phyloP scores from a whole-genome alignment of 2,888 invertebrate species.

The Aspidapion aeneum region DNA sequence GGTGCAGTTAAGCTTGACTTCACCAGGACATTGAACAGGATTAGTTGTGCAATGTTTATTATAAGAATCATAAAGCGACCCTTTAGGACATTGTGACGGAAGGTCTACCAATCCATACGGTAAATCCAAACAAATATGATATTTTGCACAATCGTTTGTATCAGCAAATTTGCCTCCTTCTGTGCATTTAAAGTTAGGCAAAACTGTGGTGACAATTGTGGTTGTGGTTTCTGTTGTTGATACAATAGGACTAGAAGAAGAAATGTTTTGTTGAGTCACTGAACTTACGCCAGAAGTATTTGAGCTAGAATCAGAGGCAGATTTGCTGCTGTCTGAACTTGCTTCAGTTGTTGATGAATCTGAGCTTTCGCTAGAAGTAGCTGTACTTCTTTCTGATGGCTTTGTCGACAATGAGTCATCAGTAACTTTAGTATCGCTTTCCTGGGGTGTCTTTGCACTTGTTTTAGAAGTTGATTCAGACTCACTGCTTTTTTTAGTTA shows the following conservation, averaged over 20 bases:
- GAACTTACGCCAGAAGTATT: not conserved
- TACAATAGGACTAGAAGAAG: not conserved
- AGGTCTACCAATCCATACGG: slow-evolving; percentile 31
- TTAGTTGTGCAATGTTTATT: slow-evolving; percentile 33
- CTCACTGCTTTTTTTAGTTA: not conserved
- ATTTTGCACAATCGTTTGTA: slow-evolving; percentile 32
- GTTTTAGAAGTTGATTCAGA: not conserved
- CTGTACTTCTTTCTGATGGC: not conserved
- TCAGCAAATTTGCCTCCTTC: slow-evolving; percentile 36
- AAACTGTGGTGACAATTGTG: slow-evolving; percentile 1
- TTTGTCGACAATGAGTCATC: not conserved
- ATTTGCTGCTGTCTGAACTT: not conserved
- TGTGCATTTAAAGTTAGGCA: slow-evolving; percentile 29
- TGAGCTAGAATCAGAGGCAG: not conserved
- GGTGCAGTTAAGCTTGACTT: slow-evolving; percentile 32
- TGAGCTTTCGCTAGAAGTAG: not conserved
- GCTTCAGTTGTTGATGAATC: not conserved
- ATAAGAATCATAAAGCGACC: slow-evolving; percentile 31
- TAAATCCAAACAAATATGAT: slow-evolving; percentile 37
- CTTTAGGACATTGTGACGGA: slow-evolving; percentile 32
- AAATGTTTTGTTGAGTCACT: slow-evolving; percentile 3
- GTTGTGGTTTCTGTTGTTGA: not conserved
- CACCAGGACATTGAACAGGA: slow-evolving; percentile 38
- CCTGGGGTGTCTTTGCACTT: too few species aligned
- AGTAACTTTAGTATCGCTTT: not conserved